These are phyloP conservation scores for Jordanella pulchra DNA, from an alignment of 2,797 vertebrate genomes.

Conservation along the genomic window DNA sequence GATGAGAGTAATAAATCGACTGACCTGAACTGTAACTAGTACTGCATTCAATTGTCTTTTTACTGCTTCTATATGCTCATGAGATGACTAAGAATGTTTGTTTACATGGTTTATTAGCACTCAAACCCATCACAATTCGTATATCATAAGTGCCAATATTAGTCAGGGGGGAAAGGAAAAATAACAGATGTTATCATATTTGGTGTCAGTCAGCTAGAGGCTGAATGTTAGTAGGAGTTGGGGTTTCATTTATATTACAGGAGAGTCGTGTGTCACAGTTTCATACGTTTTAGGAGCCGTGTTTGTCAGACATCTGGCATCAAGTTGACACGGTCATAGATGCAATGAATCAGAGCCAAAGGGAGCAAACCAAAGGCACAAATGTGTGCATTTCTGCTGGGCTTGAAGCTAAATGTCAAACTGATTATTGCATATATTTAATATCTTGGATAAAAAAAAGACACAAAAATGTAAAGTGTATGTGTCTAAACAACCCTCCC, in stretches of 20 bases:
- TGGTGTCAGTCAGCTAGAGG: slow-evolving; percentile 5
- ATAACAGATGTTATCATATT: neutral
- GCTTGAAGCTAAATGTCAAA: too few relatives aligned
- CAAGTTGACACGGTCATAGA: neutral
- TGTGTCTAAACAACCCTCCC: neutral
- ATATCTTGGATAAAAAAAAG: neutral
- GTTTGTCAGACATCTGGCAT: neutral
- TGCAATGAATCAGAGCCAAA: neutral
- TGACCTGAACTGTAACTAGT: neutral
- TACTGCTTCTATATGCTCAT: neutral
- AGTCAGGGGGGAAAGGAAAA: neutral
- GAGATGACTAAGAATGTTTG: neutral
- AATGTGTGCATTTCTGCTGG: neutral
- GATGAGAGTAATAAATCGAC: too few relatives aligned
- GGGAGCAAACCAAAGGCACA: slow-evolving; percentile 3
- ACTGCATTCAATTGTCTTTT: neutral
- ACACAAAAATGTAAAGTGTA: neutral
- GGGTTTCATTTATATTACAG: slow-evolving; percentile 1
- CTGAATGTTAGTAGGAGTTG: slow-evolving; percentile 1
- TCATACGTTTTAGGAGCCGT: neutral
- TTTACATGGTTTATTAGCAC: neutral
- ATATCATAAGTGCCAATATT: neutral
- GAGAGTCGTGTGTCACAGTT: slow-evolving; percentile 7
- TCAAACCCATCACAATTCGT: neutral
- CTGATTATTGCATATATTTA: neutral